Evolutionary conservation across 2,888 invertebrate genomes (phyloP), one percentile per base, ranked within the genome.

Genomic region (Agriopis leucophaearia): DNA sequence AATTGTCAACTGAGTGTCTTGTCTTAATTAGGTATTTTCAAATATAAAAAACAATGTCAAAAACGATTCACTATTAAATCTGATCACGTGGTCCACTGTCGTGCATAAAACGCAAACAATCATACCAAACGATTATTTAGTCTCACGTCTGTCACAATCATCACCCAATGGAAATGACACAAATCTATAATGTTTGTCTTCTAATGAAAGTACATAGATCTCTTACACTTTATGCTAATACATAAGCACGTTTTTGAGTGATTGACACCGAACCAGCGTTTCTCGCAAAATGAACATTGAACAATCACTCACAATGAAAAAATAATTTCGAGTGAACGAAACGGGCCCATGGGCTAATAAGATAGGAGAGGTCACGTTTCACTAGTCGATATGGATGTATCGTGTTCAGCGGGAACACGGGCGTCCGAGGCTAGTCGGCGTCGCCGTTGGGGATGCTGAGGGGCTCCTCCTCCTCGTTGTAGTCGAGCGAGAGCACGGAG

Each of bases 401-500:
- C 81, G 87, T 86, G 90, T 84, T 80, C 88, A 75, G 75, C 75
- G 67, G 64, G 83, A 84, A 83, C 88, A 86, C 88, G 64, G 74
- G 57, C 76, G 84, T 8, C 36, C 15, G 52, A 6, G 79, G 91
- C 87, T 94, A 94, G 84, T 94, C 95, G 50, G 91, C 95, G 79
- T 96, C 96, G 71, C 96, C 96, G 86, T 96, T 96, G 76, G 96
- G 94, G 75, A 95, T 93, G 70, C 96, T 95, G 81, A 96, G 95
- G n/a, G 96, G 95, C 58, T 96, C 95, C 76, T 96, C 96, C 67
- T 96, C 96, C 77, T 96, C 96, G 84, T 96, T 96, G 88, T 96
- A 96, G 88, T 96, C 96, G 68, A 96, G 94, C 67, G 96, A 96
- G 63, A 96, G 94, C 69, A 96, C 96, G 64, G 96, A 96, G 75